These are phyloP conservation scores for Megaceryle torquata DNA, from an alignment of 2,113 vertebrate genomes.

Conservation along the genomic window DNA sequence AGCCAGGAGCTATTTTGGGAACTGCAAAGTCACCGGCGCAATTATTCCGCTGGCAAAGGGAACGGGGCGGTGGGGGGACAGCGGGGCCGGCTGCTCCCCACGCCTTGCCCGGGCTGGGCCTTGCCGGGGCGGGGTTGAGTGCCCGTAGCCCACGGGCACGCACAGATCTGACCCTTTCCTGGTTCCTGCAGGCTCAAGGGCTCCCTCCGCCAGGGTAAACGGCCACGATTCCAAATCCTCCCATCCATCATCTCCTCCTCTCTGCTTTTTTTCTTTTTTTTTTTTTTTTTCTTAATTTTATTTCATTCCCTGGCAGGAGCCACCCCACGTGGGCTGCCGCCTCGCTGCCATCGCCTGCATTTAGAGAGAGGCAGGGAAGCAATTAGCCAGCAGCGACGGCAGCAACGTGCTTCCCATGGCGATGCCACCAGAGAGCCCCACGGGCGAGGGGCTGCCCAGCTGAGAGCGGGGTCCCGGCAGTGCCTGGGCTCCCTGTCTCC, in stretches of 20 bases:
- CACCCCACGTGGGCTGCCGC: conserved; percentile 10
- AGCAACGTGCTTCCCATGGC: neutral
- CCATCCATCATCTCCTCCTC: conserved; percentile 5
- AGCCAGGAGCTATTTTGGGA: conserved; percentile 59
- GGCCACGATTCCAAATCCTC: neutral
- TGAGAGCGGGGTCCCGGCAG: rapidly evolving
- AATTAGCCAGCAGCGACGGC: neutral
- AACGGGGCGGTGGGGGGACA: neutral
- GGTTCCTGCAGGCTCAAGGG: neutral
- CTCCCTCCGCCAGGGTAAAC: neutral
- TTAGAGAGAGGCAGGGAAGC: neutral
- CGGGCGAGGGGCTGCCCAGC: neutral
- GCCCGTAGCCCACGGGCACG: neutral
- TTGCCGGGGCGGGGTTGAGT: neutral
- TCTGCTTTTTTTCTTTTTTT: neutral
- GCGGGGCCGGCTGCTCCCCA: neutral
- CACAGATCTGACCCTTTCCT: neutral
- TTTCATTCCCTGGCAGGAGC: neutral
- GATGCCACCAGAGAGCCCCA: neutral
- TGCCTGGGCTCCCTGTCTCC: neutral
- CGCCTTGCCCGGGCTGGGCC: neutral
- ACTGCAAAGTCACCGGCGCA: conserved; percentile 56
- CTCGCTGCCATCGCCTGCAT: neutral
- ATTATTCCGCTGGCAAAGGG: conserved; percentile 28
- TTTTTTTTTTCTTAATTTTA: neutral